phyloP scores from a whole-genome alignment of 1,140 invertebrate genomes.

The Trypoxylus dichotomus region DNA sequence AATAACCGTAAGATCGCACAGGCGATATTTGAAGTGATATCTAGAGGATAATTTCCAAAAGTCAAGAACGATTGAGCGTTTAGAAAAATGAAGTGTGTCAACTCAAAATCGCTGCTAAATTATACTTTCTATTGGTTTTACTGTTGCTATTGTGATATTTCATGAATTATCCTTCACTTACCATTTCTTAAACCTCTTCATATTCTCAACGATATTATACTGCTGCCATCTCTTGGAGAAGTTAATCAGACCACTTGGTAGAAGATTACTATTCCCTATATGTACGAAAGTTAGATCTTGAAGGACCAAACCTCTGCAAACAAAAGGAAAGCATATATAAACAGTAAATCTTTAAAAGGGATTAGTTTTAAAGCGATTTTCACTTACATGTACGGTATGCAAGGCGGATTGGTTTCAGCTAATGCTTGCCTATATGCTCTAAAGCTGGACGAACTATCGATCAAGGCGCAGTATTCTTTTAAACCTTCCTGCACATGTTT shows the following conservation, averaged over 20 bases:
- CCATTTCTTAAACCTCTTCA: constrained; percentile 96
- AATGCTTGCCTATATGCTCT: constrained; percentile 91
- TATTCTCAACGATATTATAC: constrained; percentile 96
- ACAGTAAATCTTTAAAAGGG: not conserved
- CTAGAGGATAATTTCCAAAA: no score
- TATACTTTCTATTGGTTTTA: no score
- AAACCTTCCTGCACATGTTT: constrained; percentile 89
- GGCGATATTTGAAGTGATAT: no score
- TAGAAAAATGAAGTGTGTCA: no score
- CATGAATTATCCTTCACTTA: no score
- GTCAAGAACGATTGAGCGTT: no score
- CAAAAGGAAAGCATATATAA: constrained; percentile 33
- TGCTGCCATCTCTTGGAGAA: constrained; percentile 98
- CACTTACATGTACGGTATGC: constrained; percentile 97
- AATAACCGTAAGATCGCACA: no score
- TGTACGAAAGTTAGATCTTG: constrained; percentile 99
- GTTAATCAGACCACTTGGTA: constrained; percentile 89
- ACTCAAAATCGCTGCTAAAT: no score
- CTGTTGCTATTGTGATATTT: no score
- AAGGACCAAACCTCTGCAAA: constrained; percentile 89
- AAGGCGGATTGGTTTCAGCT: constrained; percentile 92
- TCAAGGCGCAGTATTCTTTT: constrained; percentile 92
- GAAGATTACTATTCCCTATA: constrained; percentile 90
- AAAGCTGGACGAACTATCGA: constrained; percentile 96
- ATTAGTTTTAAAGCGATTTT: not conserved